Evolutionary conservation across 2,888 invertebrate species (phyloP), one percentile per base, ranked within the genome.

Genomic region (Dysmachus trigonus): DNA sequence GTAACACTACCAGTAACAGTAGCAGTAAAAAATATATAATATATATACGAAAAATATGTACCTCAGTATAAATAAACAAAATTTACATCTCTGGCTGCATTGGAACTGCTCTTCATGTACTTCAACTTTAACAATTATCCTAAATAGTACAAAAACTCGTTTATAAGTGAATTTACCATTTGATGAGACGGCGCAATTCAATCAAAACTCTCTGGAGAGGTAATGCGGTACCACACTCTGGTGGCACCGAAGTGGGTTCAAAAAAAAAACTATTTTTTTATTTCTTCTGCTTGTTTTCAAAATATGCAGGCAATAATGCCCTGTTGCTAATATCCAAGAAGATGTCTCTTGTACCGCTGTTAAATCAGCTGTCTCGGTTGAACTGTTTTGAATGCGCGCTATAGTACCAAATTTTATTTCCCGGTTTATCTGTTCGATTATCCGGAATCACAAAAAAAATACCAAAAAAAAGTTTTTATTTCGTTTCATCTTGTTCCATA

Each of bases 401-500:
- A 62, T 62, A 62, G 62, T 62, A 62, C 62, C 62, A 62, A 62
- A 27, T 62, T 62, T 62, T 62, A 22, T 0, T 62, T 62, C 22
- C 62, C 62, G 22, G 62, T 22, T 22, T 62, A 62, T 22, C 62
- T 22, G 22, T 22, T 62, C 27, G 27, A 27, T 62, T 62, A 22
- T 10, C 62, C 62, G 62, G 62, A 18, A 27, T 62, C 22, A 62
- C 10, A 22, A 62, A 62, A 62, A 62, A 62, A 62, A 62, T 62
- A 62, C 62, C 62, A 62, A 62, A 62, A 62, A 15, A 15, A 27
- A 10, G 3, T 22, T 22, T 92, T 95, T 95, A 96, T 93, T 95
- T 95, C 90, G 93, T 94, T 91, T 96, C 96, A 92, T 96, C 96
- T 92, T 96, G 96, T 91, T 96, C 96, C 96, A 96, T 96, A 83